Base-by-base conservation (phyloP, 2,113 vertebrate species). In the Mustela nigripes region DNA sequence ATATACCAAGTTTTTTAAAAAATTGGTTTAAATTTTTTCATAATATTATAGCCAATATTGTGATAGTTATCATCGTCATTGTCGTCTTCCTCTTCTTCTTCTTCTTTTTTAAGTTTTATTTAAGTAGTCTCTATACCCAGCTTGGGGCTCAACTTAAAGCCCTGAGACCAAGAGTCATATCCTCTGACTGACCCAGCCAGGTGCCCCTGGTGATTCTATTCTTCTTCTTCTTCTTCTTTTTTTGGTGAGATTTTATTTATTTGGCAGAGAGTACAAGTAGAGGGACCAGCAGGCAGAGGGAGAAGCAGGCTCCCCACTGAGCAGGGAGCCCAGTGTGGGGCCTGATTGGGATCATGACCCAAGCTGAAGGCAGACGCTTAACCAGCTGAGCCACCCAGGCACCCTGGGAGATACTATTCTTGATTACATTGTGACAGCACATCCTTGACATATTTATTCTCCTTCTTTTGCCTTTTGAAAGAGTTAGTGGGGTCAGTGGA, bases 11-110 rank as follows among this genome's bases (percentile, higher is more conserved):
- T 94, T 63, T 86, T 18, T 74, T 65, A 94, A 60, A 73, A 15
- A 33, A 16, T 60, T 84, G 63, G 63, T 81, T 94, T 83, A 91
- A 79, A 92, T 84, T 91, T 84, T 78, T 24, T 89, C 11, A 24
- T 42, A 42, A 26, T 79, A 39, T 83, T 92, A 62, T 89, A 58
- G 45, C 63, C 36, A 93, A 2, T 84, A 58, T 67, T 89, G 31
- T 24, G 16, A 48, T 78, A 48, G 39, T 39, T 39, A 39, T 39
- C 39, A 39, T 39, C 39, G 39, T 39, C 39, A 39, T 39, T 4
- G 4, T 74, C 3, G 11, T 12, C 39, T 39, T 39, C 39, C 39
- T 50, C 48, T 14, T 50, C 50, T 14, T 45, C 42, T 74, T 15
- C 50, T 50, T 53, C 4, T 53, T 76, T 76, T 73, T 74, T 45